Evolutionary conservation across 92 coral and sea anemone genomes (phyloP), one percentile per base, ranked within the genome.

Genomic region (Galaxea fascicularis): DNA sequence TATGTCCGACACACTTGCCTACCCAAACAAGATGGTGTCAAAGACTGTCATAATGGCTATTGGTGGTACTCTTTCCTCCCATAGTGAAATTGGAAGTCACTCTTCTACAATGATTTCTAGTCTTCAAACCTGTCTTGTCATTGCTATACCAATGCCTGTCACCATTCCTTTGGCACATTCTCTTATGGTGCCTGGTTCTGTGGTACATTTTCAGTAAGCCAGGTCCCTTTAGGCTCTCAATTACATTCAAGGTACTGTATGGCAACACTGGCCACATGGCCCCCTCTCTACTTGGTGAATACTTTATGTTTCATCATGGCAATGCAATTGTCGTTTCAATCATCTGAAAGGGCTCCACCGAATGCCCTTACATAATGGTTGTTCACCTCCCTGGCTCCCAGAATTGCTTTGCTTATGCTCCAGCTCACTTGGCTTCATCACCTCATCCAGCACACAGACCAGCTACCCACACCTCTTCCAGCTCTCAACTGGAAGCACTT

Each of bases 61-160:
- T 90, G 93, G 90, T 90, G 94, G 94, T 8, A 60, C 9, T 31
- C 69, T 4, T 90, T 90, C 71, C 87, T 90, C 10, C 69, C 46
- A 5, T 49, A 77, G 15, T 82, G 94, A 91, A 90, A 86, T 59
- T 89, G 94, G 2, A 54, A 77, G 21, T 64, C 20, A 31, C 54
- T 86, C 35, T 89, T 89, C 39, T 76, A 78, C 26, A 31, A 45
- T 46, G 90, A 83, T 27, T 76, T 69, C 51, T 78, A 83, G 85
- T 62, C 54, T 51, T n/a, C 59, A 8, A 53, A 53, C 59, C 59
- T 53, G 18, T 85, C 84, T 54, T 63, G 77, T 21, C 85, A 89
- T 21, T 68, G 84, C 17, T 76, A 60, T 30, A 89, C 92, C 6
- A 88, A 89, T 25, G 89, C 86, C 52, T 74, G 88, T 41, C 25